Evolutionary conservation across 2,888 invertebrate genomes (phyloP).

Genomic region (Esperia sulphurella): DNA sequence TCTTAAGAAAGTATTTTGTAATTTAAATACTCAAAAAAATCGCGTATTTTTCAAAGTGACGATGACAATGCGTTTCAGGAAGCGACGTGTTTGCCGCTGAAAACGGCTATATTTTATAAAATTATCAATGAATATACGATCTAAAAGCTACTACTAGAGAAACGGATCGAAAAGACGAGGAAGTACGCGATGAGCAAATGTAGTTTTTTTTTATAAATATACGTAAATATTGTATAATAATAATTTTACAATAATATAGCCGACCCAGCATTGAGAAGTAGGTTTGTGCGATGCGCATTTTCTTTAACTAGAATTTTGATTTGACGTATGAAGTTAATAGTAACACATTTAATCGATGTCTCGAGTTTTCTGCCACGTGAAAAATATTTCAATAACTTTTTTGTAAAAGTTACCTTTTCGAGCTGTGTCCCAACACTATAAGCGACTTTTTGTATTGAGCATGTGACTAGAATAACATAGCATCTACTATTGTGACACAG

Average conservation of each 20-base stretch:
- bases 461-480: constrained; percentile 41
- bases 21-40: constrained; percentile 14
- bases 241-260: constrained; percentile 64
- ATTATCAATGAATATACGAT: constrained; percentile 43
- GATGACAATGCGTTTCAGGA: constrained; percentile 49
- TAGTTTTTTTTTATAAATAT: constrained; percentile 28
- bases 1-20: too few relatives aligned
- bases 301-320: constrained; percentile 47
- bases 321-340: constrained; percentile 62
- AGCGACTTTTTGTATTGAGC: constrained; percentile 61
- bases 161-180: constrained; percentile 68
- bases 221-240: constrained; percentile 19
- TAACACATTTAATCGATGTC: constrained; percentile 78
- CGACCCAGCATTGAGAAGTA: constrained; percentile 42
- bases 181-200: constrained; percentile 73
- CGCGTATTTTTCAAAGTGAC: constrained; percentile 39
- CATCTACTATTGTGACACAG: constrained; percentile 30
- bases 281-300: constrained; percentile 47
- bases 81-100: constrained; percentile 30
- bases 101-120: constrained; percentile 57
- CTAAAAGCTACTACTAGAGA: constrained; percentile 63
- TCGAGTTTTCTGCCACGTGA: constrained; percentile 53
- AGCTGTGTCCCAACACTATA: constrained; percentile 38
- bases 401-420: constrained; percentile 11
- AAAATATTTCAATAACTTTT: constrained; percentile 47